Conservation (phyloP, 2,888 invertebrate species). For the Chrysina gloriosa region DNA sequence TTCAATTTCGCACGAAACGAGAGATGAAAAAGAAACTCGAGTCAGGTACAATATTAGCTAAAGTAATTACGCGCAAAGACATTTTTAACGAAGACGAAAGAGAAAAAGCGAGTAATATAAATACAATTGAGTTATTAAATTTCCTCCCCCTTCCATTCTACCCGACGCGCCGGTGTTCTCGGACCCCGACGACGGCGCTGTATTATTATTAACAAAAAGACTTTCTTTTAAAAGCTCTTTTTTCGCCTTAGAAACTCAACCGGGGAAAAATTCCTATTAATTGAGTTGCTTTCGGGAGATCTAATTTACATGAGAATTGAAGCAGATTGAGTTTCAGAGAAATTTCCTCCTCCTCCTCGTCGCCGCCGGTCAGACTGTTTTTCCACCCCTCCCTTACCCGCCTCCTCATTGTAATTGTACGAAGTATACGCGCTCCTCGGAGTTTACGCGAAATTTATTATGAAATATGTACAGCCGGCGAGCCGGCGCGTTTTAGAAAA, state of each 20-base stretch:
- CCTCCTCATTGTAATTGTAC: slow-evolving; percentile 21
- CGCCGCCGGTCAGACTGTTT: slow-evolving; percentile 6
- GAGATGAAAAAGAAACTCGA: neutral
- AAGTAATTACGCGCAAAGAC: neutral
- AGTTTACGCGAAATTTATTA: slow-evolving; percentile 17
- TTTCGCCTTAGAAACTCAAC: slow-evolving; percentile 16
- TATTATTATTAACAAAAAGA: slow-evolving; percentile 21
- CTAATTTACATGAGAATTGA: slow-evolving; percentile 42
- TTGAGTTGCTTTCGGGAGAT: slow-evolving; percentile 39
- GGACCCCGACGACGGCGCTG: neutral
- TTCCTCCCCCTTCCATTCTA: neutral
- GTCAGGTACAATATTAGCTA: neutral
- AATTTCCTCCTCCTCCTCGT: neutral
- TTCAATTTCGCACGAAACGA: no score
- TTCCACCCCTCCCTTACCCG: no score
- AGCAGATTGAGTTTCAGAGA: slow-evolving; percentile 35
- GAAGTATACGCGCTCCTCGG: neutral
- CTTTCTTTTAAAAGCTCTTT: slow-evolving; percentile 25
- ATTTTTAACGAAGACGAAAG: neutral
- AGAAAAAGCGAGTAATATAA: slow-evolving; percentile 15
- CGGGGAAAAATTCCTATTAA: slow-evolving; percentile 32
- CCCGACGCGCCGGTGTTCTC: neutral
- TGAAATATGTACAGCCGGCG: neutral
- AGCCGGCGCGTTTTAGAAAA: neutral
- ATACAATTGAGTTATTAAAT: slow-evolving; percentile 24